Evolutionary conservation across 2,113 vertebrate genomes (phyloP), one percentile per base, ranked within the genome.

Genomic region (Rhinichthys klamathensis): DNA sequence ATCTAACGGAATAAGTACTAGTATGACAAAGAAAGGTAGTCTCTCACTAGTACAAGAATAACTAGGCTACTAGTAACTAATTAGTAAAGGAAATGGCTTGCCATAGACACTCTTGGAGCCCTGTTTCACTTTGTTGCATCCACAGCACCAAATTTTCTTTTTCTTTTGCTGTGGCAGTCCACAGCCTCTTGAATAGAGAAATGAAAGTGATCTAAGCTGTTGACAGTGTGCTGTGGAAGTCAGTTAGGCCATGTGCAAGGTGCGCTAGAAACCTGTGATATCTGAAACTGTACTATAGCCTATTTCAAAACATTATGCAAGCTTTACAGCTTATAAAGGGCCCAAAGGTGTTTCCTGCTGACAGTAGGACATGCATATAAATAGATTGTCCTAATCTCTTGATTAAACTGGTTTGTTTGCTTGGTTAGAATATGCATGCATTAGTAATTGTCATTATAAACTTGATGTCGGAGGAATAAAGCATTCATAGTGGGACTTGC

Each of bases 361-460:
- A 72, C 35, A 49, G 25, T 46, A 56, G 23, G 30, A n/a, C 38
- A 41, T 83, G 58, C 56, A n/a, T 56, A 12, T 6, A 32, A 82
- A 76, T 77, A n/a, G 25, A 44, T 12, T 3, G 18, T 30, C 84
- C 61, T 49, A 74, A 54, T 70, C 18, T 25, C 85, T 32, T 60
- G 46, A 83, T 87, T 30, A 46, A 70, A 54, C 51, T 80, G 74
- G 73, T 56, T 74, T 3, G 41, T 51, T 82, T 75, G 44, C 46
- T 46, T 51, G 30, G 38, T 80, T 80, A 81, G 44, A 87, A 51
- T 51, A 79, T 73, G 82, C 76, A 74, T 32, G 49, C 73, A 35
- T 82, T 61, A 30, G 76, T 49, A 73, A 46, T 73, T 88, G 58
- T 74, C 77, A 32, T 49, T 84, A 54, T 60, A 69, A 70, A 67